Conservation (phyloP, 1,140 invertebrate species). For the Hycleus phaleratus region DNA sequence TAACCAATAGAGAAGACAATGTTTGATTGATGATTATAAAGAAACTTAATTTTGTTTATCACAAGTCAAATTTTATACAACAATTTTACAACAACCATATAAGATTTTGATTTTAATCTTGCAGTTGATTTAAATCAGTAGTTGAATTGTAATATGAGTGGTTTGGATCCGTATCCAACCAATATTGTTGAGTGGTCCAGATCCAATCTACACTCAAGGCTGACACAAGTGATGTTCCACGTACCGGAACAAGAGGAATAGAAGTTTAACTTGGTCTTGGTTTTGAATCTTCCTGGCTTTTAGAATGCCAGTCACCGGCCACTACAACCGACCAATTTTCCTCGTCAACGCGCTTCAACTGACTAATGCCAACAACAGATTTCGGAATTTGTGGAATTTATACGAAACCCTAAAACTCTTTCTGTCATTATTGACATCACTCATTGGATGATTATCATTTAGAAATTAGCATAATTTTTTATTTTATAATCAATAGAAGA, state of each 20-base stretch:
- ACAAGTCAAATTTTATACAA: too few relatives aligned
- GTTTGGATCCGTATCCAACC: slow-evolving; percentile 7
- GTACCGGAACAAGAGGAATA: slow-evolving; percentile 21
- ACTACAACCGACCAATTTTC: slow-evolving; percentile 22
- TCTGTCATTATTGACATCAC: too few relatives aligned
- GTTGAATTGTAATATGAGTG: slow-evolving; percentile 12
- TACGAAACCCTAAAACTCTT: too few relatives aligned
- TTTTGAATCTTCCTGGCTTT: slow-evolving; percentile 9
- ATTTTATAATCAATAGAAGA: too few relatives aligned
- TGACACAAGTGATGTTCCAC: slow-evolving; percentile 24
- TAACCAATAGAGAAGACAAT: too few relatives aligned
- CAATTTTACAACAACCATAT: slow-evolving; percentile 1
- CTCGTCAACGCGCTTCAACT: slow-evolving; percentile 13
- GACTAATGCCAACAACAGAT: background rate
- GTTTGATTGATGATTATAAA: too few relatives aligned
- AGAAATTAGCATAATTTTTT: too few relatives aligned
- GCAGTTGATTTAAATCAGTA: slow-evolving; percentile 14
- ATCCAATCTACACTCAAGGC: slow-evolving; percentile 26
- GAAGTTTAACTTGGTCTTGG: slow-evolving; percentile 3
- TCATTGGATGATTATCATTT: too few relatives aligned
- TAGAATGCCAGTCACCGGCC: slow-evolving; percentile 8
- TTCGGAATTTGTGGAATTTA: too few relatives aligned
- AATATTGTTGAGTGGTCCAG: slow-evolving; percentile 11
- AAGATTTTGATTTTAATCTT: slow-evolving; percentile 11
- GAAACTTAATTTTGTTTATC: too few relatives aligned